Base-by-base conservation (phyloP, 2,888 invertebrate genomes). In the Nysson spinosus region DNA sequence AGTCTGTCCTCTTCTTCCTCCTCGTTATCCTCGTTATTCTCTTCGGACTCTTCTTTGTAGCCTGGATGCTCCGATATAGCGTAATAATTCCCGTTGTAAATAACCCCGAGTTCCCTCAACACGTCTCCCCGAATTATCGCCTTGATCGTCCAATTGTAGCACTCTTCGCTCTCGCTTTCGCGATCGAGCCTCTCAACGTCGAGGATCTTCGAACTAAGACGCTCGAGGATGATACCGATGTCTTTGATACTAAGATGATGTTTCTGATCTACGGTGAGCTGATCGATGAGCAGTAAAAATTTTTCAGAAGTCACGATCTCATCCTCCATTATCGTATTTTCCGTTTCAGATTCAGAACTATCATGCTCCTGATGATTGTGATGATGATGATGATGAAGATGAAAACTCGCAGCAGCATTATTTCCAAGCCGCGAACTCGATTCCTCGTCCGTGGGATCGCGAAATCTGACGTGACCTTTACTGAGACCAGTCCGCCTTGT, bases 91-190 rank as follows among this genome's bases (percentile, higher is more conserved):
- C 96, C 96, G 89, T 96, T 96, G 89, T 97, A 97, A 86, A 97
- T 95, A 79, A 97, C 95, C 69, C 97, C 97, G 69, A 97, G 90
- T 88, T 97, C 96, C 58, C 96, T 91, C 82, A 97, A 89, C 80
- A 95, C 95, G 88, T 96, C 96, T 49, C 97, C 97, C 67, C 96
- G 91, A 85, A 97, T 96, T 80, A 96, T 95, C 81, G 97, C 97
- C 89, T 96, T 96, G 89, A 97, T 97, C 88, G 96, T 96, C 97
- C 97, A 97, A 89, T 96, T 96, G 90, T 96, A 96, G 87, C 96
- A 96, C 88, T 96, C 96, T 88, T 95, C 95, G 87, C 95, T 95
- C 88, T 96, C 96, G 79, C 94, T 94, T 88, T 97, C 96, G 61
- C 97, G 91, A 88, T 96, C 96, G 78, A 97, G 90, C 76, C 96